phyloP scores from a whole-genome alignment of 2,797 vertebrate genomes.

The Fundulus diaphanus region DNA sequence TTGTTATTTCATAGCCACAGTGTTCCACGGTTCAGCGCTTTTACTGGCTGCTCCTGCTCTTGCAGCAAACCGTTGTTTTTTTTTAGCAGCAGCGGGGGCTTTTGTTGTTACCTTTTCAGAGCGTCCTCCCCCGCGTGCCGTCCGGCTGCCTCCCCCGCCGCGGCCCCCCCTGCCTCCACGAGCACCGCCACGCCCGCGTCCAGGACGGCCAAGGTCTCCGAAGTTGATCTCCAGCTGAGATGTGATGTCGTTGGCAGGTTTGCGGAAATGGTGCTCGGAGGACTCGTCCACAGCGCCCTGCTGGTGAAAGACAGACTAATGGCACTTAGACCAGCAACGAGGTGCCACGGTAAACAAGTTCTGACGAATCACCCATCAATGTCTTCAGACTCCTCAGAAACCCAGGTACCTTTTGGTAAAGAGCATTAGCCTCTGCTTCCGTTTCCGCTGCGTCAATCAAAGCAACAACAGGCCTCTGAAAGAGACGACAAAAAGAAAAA shows the following conservation, averaged over 20 bases:
- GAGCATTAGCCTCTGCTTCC: slow-evolving; percentile 66
- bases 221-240: slow-evolving; percentile 99
- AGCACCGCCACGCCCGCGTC: slow-evolving; percentile 91
- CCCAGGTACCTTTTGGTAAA: slow-evolving; percentile 75
- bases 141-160: slow-evolving; percentile 81
- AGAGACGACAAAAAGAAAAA: slow-evolving; percentile 20
- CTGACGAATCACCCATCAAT: not conserved
- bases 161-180: slow-evolving; percentile 82
- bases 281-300: slow-evolving; percentile 88
- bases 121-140: slow-evolving; percentile 86
- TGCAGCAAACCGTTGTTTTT: not conserved
- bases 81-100: slow-evolving; percentile 17
- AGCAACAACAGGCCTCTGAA: slow-evolving; percentile 78
- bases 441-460: slow-evolving; percentile 80
- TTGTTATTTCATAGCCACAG: not conserved
- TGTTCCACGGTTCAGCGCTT: not conserved
- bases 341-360: not conserved
- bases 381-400: slow-evolving; percentile 1
- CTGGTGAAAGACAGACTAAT: not conserved
- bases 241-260: slow-evolving; percentile 98
- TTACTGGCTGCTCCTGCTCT: not conserved
- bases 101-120: slow-evolving; percentile 90
- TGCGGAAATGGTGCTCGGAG: slow-evolving; percentile 96
- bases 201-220: slow-evolving; percentile 95
- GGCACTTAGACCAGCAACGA: not conserved